phyloP scores from a whole-genome alignment of 2,797 vertebrate genomes.

The Loris lydekkerianus region DNA sequence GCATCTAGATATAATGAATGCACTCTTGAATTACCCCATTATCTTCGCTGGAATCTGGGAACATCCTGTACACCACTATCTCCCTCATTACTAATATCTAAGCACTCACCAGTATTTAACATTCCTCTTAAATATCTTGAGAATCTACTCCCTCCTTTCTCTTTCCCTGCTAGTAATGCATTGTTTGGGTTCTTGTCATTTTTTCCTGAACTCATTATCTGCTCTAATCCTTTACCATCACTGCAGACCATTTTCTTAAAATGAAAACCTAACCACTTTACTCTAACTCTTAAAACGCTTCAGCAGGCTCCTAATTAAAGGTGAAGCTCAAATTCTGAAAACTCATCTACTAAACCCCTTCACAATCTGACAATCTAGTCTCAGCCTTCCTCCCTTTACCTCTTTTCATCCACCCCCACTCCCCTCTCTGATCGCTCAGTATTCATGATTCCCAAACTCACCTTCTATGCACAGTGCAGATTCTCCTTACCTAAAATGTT shows the following conservation, averaged over 20 bases:
- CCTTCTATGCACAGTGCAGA: neutral
- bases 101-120: neutral
- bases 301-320: conserved; percentile 55
- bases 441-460: neutral
- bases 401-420: neutral
- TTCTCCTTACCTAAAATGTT: neutral
- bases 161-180: neutral
- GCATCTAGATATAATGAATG: neutral
- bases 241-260: conserved; percentile 70
- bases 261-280: conserved; percentile 65
- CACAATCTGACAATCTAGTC: neutral
- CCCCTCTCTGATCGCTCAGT: neutral
- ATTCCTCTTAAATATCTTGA: conserved; percentile 28
- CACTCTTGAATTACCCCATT: neutral
- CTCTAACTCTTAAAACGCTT: conserved; percentile 57
- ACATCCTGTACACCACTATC: neutral
- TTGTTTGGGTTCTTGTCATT: conserved; percentile 47
- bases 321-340: conserved; percentile 37
- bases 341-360: neutral
- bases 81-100: neutral
- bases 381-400: neutral
- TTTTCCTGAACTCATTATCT: conserved; percentile 58
- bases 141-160: neutral
- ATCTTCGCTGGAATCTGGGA: neutral
- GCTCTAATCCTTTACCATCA: conserved; percentile 57